Conservation (phyloP, 2,888 invertebrate genomes). For the Pyrgus malvae region DNA sequence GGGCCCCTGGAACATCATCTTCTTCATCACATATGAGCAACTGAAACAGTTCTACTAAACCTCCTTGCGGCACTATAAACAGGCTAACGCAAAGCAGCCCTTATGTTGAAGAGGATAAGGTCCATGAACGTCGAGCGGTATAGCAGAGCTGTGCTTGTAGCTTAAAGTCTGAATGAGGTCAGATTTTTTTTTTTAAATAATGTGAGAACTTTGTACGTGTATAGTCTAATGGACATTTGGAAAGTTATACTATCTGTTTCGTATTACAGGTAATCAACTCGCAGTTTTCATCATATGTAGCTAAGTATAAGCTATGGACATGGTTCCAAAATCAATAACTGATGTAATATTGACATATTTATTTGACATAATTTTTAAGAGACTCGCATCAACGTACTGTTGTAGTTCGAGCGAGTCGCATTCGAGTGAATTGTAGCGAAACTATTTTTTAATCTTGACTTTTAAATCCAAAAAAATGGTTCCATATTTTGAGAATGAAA, state of each 20-base stretch:
- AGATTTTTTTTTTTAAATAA: background rate
- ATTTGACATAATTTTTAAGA: background rate
- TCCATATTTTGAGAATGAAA: too few species aligned
- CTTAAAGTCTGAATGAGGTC: background rate
- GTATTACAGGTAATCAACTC: background rate
- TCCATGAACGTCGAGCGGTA: background rate
- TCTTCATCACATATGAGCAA: conserved; percentile 96
- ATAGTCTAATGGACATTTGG: too few species aligned
- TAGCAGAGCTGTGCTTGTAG: background rate
- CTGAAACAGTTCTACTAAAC: conserved; percentile 86
- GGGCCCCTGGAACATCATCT: conserved; percentile 98
- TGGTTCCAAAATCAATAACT: background rate
- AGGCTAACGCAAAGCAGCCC: background rate
- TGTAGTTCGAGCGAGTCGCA: too few species aligned
- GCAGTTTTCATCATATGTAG: background rate
- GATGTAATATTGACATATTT: background rate
- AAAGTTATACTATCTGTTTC: too few species aligned
- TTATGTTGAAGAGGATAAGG: background rate
- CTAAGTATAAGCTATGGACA: background rate
- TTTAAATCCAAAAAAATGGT: too few species aligned
- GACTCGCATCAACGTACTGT: too few species aligned
- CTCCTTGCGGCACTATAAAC: background rate
- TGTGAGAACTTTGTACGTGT: too few species aligned
- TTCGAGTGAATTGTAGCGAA: too few species aligned
- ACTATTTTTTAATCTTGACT: too few species aligned